A percentile compares a stretch with the other conserved stretches of the same genome.
phyloP scores from a whole-genome alignment of 2,888 invertebrate species.

The Ectobius pallidus region DNA sequence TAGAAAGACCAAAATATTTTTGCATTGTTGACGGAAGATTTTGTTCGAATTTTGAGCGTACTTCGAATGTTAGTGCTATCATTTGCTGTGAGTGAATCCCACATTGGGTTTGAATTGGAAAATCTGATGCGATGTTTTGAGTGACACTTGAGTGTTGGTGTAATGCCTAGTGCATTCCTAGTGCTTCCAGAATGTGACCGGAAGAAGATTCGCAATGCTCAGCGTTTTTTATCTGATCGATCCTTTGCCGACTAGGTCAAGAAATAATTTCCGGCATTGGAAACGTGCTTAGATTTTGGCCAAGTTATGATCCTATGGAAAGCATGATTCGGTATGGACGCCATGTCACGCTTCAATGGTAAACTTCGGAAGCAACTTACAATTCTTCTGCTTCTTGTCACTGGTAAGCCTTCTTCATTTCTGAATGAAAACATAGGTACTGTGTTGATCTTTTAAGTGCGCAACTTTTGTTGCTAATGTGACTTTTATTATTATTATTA shows the following conservation, averaged over 20 bases:
- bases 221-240: neutral
- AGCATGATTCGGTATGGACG: neutral
- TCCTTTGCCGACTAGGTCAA: constrained; percentile 8
- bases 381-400: neutral
- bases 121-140: too few species aligned
- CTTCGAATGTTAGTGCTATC: too few species aligned
- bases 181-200: too few species aligned
- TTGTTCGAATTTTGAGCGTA: too few species aligned
- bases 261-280: neutral
- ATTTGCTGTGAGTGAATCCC: too few species aligned
- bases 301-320: neutral
- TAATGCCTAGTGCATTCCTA: too few species aligned
- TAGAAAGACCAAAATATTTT: too few species aligned
- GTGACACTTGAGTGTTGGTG: too few species aligned
- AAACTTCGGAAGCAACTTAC: neutral
- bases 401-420: neutral
- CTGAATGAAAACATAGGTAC: neutral
- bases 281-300: neutral
- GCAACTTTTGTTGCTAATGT: neutral
- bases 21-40: too few species aligned
- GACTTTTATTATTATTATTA: neutral
- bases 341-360: neutral
- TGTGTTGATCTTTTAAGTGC: neutral
- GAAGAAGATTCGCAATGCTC: neutral
- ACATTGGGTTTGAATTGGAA: too few species aligned